Evolutionary conservation across 2,888 invertebrate genomes (phyloP).

Genomic region (Synergus gifuensis): DNA sequence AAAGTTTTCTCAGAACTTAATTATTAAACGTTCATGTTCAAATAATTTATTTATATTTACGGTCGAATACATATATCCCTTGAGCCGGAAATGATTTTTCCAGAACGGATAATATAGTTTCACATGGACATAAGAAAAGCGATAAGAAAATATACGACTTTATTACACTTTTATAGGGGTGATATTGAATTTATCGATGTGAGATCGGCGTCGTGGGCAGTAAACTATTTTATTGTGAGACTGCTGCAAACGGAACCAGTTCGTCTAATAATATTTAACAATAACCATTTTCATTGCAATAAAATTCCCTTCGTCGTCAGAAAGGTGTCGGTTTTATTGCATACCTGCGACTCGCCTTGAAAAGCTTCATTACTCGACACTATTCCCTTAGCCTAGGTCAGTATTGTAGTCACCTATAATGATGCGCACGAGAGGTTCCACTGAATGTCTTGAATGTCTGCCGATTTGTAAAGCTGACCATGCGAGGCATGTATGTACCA

Average conservation of each 20-base stretch:
- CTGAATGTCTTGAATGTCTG: background rate
- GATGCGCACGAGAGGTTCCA: background rate
- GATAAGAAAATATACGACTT: background rate
- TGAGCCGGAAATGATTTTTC: background rate
- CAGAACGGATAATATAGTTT: background rate
- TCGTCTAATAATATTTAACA: background rate
- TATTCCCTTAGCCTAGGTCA: background rate
- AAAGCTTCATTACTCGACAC: slow-evolving; percentile 3
- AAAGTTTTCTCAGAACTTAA: background rate
- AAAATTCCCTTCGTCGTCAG: background rate
- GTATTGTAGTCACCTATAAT: background rate
- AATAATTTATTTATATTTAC: background rate
- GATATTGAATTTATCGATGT: background rate
- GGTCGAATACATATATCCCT: background rate
- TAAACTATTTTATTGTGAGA: background rate
- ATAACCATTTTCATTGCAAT: background rate
- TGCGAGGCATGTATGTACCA: background rate
- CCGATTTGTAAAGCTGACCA: background rate
- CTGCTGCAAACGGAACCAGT: background rate
- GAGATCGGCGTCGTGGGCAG: background rate
- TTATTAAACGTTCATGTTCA: background rate
- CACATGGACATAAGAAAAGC: background rate
- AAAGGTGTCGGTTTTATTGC: background rate
- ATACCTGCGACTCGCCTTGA: background rate
- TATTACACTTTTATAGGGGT: background rate